Evolutionary conservation across 1,140 invertebrate genomes (phyloP), one percentile per base, ranked within the genome.

Genomic region (Cydia strobilella): DNA sequence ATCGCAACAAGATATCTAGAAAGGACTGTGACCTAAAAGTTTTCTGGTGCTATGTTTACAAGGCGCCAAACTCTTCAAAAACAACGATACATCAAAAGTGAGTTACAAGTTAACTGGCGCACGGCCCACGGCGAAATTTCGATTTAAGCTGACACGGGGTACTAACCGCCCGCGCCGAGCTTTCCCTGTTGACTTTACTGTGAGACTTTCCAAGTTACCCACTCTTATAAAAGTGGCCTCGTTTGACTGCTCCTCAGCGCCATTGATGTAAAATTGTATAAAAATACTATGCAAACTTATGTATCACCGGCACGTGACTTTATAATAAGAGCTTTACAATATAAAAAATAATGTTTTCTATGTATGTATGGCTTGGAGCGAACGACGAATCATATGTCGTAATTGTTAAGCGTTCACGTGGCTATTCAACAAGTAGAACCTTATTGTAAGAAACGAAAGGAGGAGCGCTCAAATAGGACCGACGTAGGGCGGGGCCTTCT

Each of bases 61-160:
- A 86, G 81, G 83, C 76, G 82, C 77, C 78, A 75, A 88, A 88
- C 84, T 86, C 83, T 80, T 86, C 83, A 90, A 88, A 88, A 92
- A 92, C 86, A 90, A 86, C 86, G 82, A 90, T 91, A 90, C 83
- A 90, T 91, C 89, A 92, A 90, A 90, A 90, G 89, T 87, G 84
- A 90, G 86, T 89, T 89, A 85, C 82, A 89, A 91, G 86, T 89
- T 89, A 85, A 89, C 85, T 82, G 86, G 78, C 81, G 79, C 76
- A 75, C 79, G 80, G 77, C 82, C 75, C 78, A 79, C 76, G 81
- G 79, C 79, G 73, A 84, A 84, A 87, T 89, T 89, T 86, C 82
- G 83, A 84, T 86, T 87, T 84, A 84, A 85, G 78, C 80, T 85
- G 85, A 85, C 81, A 82, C 78, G 83, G 84, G 84, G 84, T 84